These are phyloP conservation scores for Pyrocephalus nanus DNA, from an alignment of 2,797 vertebrate species.

Conservation along the genomic window DNA sequence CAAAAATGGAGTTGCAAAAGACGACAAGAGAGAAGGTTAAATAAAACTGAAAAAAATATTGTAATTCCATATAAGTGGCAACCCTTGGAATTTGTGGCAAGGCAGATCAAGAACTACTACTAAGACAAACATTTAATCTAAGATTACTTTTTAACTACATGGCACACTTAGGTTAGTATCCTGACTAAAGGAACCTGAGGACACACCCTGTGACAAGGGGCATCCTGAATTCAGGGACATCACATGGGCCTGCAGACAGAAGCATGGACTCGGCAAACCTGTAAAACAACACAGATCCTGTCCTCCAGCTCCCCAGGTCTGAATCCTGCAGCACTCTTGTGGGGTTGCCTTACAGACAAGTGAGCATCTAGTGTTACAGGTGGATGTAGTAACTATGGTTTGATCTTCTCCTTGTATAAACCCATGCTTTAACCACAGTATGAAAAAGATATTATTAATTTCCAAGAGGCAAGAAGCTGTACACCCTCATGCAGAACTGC, in stretches of 20 bases:
- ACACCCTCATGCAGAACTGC: not conserved
- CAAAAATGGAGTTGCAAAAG: not conserved
- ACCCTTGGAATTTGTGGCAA: not conserved
- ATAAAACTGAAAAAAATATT: not conserved
- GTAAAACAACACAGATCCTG: not conserved
- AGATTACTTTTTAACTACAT: not conserved
- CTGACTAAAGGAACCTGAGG: not conserved
- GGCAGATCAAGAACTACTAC: not conserved
- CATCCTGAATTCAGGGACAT: not conserved
- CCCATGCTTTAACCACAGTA: not conserved
- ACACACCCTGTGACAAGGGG: not conserved
- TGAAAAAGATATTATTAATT: not conserved
- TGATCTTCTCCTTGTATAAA: not conserved
- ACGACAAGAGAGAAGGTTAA: not conserved
- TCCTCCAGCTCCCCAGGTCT: not conserved
- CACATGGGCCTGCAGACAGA: not conserved
- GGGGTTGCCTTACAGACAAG: not conserved
- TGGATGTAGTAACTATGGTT: not conserved
- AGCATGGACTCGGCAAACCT: too few relatives aligned
- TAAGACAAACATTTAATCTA: not conserved
- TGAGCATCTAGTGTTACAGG: not conserved
- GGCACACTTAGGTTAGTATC: not conserved
- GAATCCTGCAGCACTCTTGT: not conserved
- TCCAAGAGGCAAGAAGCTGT: not conserved
- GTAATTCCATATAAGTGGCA: not conserved